A percentile compares a stretch with the other conserved stretches of the same genome.
phyloP scores from a whole-genome alignment of 2,113 vertebrate species.

The Lampris incognitus region DNA sequence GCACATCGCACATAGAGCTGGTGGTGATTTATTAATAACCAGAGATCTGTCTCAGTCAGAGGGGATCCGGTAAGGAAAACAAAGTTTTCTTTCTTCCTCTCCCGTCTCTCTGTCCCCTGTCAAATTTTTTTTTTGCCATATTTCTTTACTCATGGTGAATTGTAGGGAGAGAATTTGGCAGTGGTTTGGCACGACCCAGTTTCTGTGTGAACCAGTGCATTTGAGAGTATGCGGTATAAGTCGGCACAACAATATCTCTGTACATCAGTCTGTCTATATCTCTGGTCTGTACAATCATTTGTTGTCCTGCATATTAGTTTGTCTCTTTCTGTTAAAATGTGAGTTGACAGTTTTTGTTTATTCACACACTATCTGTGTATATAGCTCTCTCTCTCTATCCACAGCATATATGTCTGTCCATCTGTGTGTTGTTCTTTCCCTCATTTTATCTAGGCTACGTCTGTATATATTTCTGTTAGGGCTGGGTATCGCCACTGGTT shows the following conservation, averaged over 20 bases:
- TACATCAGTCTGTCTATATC: too few relatives aligned
- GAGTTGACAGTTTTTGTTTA: too few relatives aligned
- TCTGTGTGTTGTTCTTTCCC: neutral
- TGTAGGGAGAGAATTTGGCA: too few relatives aligned
- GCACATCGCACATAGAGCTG: slow-evolving; percentile 11
- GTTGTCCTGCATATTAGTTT: too few relatives aligned
- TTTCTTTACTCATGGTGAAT: too few relatives aligned
- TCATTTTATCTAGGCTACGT: too few relatives aligned
- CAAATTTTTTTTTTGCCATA: neutral
- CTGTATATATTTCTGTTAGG: too few relatives aligned
- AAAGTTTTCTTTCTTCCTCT: neutral
- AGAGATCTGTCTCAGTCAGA: slow-evolving; percentile 41
- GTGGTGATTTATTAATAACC: slow-evolving; percentile 72
- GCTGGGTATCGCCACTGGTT: too few relatives aligned
- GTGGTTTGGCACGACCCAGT: neutral
- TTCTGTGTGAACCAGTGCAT: neutral
- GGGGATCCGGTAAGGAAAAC: slow-evolving; percentile 31
- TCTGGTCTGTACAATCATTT: too few relatives aligned
- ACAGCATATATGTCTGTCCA: slow-evolving; percentile 5
- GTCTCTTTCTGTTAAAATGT: too few relatives aligned
- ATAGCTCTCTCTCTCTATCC: neutral
- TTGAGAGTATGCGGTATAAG: neutral
- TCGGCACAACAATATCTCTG: neutral
- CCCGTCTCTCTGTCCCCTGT: neutral
- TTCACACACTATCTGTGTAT: too few relatives aligned